Conservation (phyloP, 2,797 vertebrate species). For the Meriones psammophilus region DNA sequence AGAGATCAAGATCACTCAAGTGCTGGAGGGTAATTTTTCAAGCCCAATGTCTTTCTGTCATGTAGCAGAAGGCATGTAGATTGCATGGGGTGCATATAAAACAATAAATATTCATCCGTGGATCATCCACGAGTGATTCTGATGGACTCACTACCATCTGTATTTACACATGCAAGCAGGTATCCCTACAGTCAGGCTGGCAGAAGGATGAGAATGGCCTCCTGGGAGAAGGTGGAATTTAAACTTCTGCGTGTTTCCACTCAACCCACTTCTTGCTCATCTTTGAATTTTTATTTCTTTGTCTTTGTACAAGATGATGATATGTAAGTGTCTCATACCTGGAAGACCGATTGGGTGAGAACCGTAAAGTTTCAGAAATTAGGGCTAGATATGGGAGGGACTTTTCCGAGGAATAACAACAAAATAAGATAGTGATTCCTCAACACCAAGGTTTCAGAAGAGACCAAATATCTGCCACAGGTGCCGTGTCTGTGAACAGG, state of each 20-base stretch:
- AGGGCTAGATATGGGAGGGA: not conserved
- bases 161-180: not conserved
- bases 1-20: not conserved
- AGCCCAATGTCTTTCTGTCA: not conserved
- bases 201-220: not conserved
- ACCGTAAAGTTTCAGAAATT: conserved; percentile 61
- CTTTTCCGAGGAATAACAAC: conserved; percentile 65
- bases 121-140: not conserved
- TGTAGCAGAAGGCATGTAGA: not conserved
- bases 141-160: not conserved
- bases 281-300: not conserved
- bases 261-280: not conserved
- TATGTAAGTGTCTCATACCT: not conserved
- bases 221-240: not conserved
- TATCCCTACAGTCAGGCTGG: too few species aligned
- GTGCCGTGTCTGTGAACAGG: too few species aligned
- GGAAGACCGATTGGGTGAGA: not conserved
- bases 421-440: not conserved
- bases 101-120: not conserved
- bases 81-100: not conserved
- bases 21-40: not conserved
- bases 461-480: not conserved
- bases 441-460: not conserved
- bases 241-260: not conserved
- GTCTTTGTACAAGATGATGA: not conserved